These are phyloP conservation scores for Salticus scenicus DNA, from an alignment of 2,888 invertebrate species.

Conservation along the genomic window DNA sequence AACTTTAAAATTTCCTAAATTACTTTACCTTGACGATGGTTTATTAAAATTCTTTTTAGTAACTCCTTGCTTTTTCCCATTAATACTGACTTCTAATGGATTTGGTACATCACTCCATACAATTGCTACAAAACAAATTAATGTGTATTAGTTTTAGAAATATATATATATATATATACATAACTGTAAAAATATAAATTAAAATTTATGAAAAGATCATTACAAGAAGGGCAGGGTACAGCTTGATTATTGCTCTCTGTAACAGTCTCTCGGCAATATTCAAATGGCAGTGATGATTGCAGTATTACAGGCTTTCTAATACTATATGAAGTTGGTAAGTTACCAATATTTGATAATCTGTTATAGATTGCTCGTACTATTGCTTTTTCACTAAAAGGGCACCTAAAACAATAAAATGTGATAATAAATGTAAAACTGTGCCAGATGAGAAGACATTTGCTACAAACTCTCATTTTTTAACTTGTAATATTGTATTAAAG, in stretches of 20 bases:
- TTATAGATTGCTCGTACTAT: conserved; percentile 79
- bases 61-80: conserved; percentile 86
- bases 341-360: conserved; percentile 73
- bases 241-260: conserved; percentile 70
- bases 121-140: conserved; percentile 78
- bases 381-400: conserved; percentile 81
- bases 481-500: too few relatives aligned
- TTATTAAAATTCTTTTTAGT: conserved; percentile 81
- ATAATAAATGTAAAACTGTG: not conserved
- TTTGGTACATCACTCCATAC: conserved; percentile 79
- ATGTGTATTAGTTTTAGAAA: not conserved
- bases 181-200: not conserved
- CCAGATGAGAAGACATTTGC: too few relatives aligned
- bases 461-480: too few relatives aligned
- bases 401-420: conserved; percentile 48
- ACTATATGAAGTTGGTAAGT: conserved; percentile 73
- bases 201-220: not conserved
- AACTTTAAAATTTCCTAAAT: too few relatives aligned
- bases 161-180: not conserved
- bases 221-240: conserved; percentile 60
- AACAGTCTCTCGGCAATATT: conserved; percentile 73
- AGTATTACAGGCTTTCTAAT: conserved; percentile 72
- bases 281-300: conserved; percentile 72
- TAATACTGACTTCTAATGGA: conserved; percentile 81
- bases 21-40: conserved; percentile 75